phyloP scores from a whole-genome alignment of 2,113 vertebrate genomes.

The Clarias macrocephalus region DNA sequence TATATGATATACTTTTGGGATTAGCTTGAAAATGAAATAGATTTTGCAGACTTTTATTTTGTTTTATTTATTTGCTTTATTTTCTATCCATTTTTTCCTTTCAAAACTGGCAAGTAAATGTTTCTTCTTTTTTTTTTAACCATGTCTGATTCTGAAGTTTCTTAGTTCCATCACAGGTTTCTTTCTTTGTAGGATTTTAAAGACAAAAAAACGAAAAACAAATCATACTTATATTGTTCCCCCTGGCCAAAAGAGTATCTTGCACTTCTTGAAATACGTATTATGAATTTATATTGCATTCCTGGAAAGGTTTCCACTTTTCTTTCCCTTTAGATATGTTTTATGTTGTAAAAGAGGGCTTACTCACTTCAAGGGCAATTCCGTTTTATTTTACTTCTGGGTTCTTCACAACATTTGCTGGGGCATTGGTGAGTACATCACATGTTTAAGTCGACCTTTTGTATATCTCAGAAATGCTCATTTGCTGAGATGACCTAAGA shows the following conservation, averaged over 20 bases:
- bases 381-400: slow-evolving; percentile 43
- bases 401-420: slow-evolving; percentile 35
- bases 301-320: slow-evolving; percentile 15
- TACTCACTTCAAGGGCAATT: slow-evolving; percentile 22
- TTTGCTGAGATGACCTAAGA: background rate
- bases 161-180: slow-evolving; percentile 13
- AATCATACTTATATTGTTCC: background rate
- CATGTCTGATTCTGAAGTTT: slow-evolving; percentile 26
- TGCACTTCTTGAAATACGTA: background rate
- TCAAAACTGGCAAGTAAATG: slow-evolving; percentile 15
- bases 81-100: background rate
- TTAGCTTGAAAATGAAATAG: slow-evolving; percentile 1
- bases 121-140: background rate
- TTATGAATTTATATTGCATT: slow-evolving; percentile 3
- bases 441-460: slow-evolving; percentile 3
- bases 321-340: slow-evolving; percentile 26
- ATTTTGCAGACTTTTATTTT: background rate
- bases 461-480: background rate
- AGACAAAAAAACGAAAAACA: background rate
- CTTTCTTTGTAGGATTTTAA: slow-evolving; percentile 9
- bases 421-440: background rate
- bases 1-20: slow-evolving; percentile 8
- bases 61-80: background rate
- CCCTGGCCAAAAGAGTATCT: slow-evolving; percentile 3
- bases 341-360: slow-evolving; percentile 28